These are phyloP conservation scores for Bombus superbus DNA, from an alignment of 1,140 invertebrate species.

Conservation along the genomic window DNA sequence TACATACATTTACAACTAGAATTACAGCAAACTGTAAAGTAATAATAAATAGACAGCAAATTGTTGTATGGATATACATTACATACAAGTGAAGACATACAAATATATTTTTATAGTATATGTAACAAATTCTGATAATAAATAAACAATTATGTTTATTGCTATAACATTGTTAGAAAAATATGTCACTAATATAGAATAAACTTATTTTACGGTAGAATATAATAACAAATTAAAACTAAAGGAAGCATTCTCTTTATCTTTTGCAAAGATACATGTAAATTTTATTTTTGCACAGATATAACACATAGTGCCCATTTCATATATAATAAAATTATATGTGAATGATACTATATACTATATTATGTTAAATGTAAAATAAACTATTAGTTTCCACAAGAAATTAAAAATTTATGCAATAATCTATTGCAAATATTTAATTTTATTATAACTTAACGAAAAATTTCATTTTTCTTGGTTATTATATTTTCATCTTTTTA, in stretches of 20 bases:
- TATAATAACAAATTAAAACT: constrained; percentile 24
- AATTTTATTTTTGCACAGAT: background rate
- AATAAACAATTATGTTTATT: constrained; percentile 7
- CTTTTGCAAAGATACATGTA: background rate
- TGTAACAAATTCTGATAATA: constrained; percentile 14
- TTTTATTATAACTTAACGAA: background rate
- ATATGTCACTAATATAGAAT: background rate
- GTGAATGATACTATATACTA: too few species aligned
- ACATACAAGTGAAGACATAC: constrained; percentile 22
- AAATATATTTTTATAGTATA: background rate
- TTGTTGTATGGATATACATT: constrained; percentile 19
- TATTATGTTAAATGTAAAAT: constrained; percentile 2
- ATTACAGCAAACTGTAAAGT: constrained; percentile 7
- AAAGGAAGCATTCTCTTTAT: background rate
- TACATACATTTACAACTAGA: constrained; percentile 37
- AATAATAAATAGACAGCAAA: constrained; percentile 1
- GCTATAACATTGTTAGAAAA: background rate
- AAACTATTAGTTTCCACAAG: background rate
- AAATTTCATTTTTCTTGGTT: background rate
- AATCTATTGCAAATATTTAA: constrained; percentile 13
- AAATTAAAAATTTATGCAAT: background rate
- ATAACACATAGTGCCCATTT: background rate
- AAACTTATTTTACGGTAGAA: background rate
- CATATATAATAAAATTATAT: background rate
- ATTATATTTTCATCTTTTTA: constrained; percentile 37